Evolutionary conservation across 2,888 invertebrate genomes (phyloP).

Genomic region (Netelia virgata): DNA sequence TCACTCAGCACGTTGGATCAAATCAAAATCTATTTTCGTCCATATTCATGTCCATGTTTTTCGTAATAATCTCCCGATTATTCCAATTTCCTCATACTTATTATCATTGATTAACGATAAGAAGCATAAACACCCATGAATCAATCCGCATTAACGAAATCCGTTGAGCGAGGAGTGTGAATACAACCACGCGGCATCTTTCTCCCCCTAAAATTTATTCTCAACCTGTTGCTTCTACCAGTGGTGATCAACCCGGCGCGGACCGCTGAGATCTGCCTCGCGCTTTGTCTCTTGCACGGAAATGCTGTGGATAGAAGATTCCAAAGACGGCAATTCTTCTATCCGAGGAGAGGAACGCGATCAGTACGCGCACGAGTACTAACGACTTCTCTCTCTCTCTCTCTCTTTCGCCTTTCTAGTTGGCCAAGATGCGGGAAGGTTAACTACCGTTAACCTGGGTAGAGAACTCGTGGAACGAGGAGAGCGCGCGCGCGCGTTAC

Average conservation of each 20-base stretch:
- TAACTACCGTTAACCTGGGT: slow-evolving; percentile 80
- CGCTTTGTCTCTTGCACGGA: slow-evolving; percentile 49
- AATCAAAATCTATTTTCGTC: slow-evolving; percentile 3
- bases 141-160: slow-evolving; percentile 9
- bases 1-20: slow-evolving; percentile 87
- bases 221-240: slow-evolving; percentile 65
- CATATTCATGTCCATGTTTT: slow-evolving; percentile 33
- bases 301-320: slow-evolving; percentile 20
- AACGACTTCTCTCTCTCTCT: slow-evolving; percentile 11
- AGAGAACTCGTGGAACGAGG: slow-evolving; percentile 63
- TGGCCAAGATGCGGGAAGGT: slow-evolving; percentile 75
- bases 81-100: background rate
- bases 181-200: slow-evolving; percentile 21
- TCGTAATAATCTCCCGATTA: background rate
- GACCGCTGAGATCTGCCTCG: background rate
- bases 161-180: background rate
- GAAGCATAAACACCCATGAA: background rate
- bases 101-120: slow-evolving; percentile 24
- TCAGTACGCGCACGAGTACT: slow-evolving; percentile 42
- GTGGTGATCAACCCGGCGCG: slow-evolving; percentile 40
- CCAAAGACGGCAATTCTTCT: slow-evolving; percentile 31
- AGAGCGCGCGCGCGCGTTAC: slow-evolving; percentile 74
- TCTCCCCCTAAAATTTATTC: slow-evolving; percentile 30
- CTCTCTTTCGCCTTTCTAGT: slow-evolving; percentile 41
- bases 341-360: slow-evolving; percentile 33